A percentile compares a stretch with the other conserved stretches of the same genome.
Conservation (phyloP, 2,888 invertebrate genomes). For the Philhelius pedissequus region DNA sequence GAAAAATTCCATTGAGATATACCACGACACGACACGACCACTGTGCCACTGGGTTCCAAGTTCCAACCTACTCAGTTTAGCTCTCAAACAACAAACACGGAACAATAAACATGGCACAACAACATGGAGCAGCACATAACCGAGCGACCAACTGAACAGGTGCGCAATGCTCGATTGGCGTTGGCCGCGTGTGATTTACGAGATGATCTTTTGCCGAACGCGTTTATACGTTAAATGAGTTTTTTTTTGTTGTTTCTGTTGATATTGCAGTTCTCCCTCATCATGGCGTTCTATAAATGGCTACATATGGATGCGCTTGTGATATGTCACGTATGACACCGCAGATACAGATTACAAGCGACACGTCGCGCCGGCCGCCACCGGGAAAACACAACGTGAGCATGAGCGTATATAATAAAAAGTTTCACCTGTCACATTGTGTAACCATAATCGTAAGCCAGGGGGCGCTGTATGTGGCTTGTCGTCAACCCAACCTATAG, state of each 20-base stretch:
- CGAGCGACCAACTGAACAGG: conserved; percentile 28
- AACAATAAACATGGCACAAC: conserved; percentile 26
- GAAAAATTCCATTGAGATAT: conserved; percentile 62
- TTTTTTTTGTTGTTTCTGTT: conserved; percentile 33
- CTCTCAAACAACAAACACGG: conserved; percentile 50
- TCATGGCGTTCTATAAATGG: conserved; percentile 18
- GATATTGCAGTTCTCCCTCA: conserved; percentile 14
- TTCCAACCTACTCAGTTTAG: conserved; percentile 58
- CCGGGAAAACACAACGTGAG: not conserved
- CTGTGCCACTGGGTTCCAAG: conserved; percentile 61
- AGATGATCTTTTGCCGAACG: conserved; percentile 64
- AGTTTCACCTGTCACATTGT: conserved; percentile 68
- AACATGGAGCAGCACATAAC: conserved; percentile 20
- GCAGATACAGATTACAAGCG: conserved; percentile 27
- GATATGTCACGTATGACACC: conserved; percentile 60
- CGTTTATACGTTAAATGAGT: conserved; percentile 62
- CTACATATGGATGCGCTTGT: conserved; percentile 44
- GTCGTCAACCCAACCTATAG: conserved; percentile 63
- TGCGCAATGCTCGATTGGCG: conserved; percentile 54
- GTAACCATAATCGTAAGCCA: conserved; percentile 44
- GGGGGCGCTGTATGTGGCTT: conserved; percentile 46
- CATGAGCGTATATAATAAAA: conserved; percentile 35
- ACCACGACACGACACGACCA: conserved; percentile 30
- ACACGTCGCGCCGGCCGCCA: conserved; percentile 4
- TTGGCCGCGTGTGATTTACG: conserved; percentile 63